Conservation (phyloP, 2,888 invertebrate species). For the Baccha elongata region DNA sequence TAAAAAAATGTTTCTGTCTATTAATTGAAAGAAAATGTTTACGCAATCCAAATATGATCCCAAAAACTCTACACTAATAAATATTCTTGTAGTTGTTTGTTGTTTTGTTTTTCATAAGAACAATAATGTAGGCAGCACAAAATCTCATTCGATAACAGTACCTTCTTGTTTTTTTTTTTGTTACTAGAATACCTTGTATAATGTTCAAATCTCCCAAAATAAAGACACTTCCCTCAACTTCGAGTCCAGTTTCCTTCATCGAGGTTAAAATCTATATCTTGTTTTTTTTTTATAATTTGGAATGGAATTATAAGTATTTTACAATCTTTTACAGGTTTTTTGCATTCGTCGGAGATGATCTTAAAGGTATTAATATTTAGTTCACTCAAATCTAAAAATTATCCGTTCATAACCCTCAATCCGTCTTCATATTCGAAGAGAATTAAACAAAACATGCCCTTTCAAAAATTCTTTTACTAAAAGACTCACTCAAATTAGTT, state of each 20-base stretch:
- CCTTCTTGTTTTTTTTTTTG: constrained; percentile 18
- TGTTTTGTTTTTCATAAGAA: constrained; percentile 1
- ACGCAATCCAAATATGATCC: too few species aligned
- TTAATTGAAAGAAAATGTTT: too few species aligned
- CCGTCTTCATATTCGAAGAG: constrained; percentile 18
- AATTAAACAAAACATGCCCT: constrained; percentile 23
- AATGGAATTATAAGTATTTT: constrained; percentile 42
- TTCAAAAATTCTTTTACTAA: constrained; percentile 11
- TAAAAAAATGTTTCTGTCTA: too few species aligned
- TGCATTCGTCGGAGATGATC: constrained; percentile 30
- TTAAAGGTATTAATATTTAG: constrained; percentile 32
- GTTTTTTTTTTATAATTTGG: constrained; percentile 26
- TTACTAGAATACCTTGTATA: constrained; percentile 28
- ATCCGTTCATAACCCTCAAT: constrained; percentile 33
- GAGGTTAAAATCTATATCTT: constrained; percentile 25
- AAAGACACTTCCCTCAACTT: constrained; percentile 21
- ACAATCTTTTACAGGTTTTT: constrained; percentile 36
- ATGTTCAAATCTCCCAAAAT: constrained; percentile 6
- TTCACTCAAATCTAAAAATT: constrained; percentile 17
- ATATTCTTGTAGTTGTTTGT: not conserved
- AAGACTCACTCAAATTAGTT: constrained; percentile 22
- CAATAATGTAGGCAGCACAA: constrained; percentile 7
- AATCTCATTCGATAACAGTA: constrained; percentile 13
- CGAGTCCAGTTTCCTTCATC: constrained; percentile 32
- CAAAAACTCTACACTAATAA: not conserved